These are phyloP conservation scores for Hirudinaria manillensis DNA, from an alignment of 2,888 invertebrate species.

Conservation along the genomic window DNA sequence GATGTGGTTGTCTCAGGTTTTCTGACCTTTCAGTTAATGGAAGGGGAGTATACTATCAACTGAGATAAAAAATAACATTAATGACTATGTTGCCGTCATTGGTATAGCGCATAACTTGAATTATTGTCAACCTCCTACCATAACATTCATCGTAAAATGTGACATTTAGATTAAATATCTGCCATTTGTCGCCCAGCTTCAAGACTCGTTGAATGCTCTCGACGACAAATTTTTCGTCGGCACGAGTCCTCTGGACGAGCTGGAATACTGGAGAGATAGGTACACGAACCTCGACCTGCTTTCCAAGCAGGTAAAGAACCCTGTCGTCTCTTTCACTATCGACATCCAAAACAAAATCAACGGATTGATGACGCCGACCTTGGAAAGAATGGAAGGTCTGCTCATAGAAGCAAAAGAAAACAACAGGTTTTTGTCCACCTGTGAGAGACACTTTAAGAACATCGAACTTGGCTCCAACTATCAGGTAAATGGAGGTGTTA, in stretches of 20 bases:
- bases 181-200: conserved; percentile 1
- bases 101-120: too few species aligned
- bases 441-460: conserved; percentile 32
- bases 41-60: too few species aligned
- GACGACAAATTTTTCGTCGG: conserved; percentile 19
- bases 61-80: too few species aligned
- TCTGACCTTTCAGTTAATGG: background rate
- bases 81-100: too few species aligned
- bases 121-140: too few species aligned
- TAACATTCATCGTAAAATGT: background rate
- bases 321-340: background rate
- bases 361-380: conserved; percentile 18
- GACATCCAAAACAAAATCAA: conserved; percentile 18
- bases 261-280: conserved; percentile 28
- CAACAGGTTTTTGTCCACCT: conserved; percentile 30
- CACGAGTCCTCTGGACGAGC: conserved; percentile 2
- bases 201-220: conserved; percentile 24
- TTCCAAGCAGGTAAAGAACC: conserved; percentile 20
- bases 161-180: background rate
- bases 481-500: conserved; percentile 6
- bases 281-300: conserved; percentile 32
- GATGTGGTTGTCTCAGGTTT: conserved; percentile 22
- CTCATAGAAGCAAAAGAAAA: conserved; percentile 32
- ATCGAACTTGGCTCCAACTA: conserved; percentile 30
- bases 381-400: conserved; percentile 12